A percentile compares a stretch with the other conserved stretches of the same genome.
phyloP scores from a whole-genome alignment of 2,888 invertebrate species.

The Mesorhabditis sp. region DNA sequence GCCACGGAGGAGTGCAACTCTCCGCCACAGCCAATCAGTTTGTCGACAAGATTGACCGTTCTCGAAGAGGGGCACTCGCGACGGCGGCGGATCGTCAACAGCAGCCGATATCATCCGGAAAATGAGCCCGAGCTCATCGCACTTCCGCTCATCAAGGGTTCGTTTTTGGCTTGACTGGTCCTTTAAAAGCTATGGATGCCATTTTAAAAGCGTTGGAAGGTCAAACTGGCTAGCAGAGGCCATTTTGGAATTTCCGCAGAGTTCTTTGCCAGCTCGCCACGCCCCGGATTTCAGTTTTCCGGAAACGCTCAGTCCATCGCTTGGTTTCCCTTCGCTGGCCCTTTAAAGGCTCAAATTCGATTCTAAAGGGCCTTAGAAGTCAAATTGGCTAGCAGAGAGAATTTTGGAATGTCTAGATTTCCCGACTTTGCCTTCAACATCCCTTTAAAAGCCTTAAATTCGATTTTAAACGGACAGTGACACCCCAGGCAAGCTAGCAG shows the following conservation, averaged over 20 bases:
- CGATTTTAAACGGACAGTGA: neutral
- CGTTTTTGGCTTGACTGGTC: neutral
- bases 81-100: constrained; percentile 88
- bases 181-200: neutral
- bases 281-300: no score
- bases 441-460: neutral
- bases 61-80: constrained; percentile 88
- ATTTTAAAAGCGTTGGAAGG: neutral
- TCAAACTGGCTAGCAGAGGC: no score
- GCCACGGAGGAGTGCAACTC: constrained; percentile 52
- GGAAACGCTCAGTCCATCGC: no score
- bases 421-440: no score
- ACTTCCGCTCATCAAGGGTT: constrained; percentile 93
- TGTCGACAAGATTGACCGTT: constrained; percentile 99
- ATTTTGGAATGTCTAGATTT: no score
- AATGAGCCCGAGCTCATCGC: constrained; percentile 95
- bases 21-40: constrained; percentile 61
- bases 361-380: no score
- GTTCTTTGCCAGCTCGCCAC: no score
- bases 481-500: no score
- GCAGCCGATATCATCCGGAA: constrained; percentile 94
- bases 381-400: no score
- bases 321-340: no score
- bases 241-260: no score
- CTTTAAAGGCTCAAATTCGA: no score